Evolutionary conservation across 2,113 vertebrate species (phyloP).

Genomic region (Rhizomys pruinosus): DNA sequence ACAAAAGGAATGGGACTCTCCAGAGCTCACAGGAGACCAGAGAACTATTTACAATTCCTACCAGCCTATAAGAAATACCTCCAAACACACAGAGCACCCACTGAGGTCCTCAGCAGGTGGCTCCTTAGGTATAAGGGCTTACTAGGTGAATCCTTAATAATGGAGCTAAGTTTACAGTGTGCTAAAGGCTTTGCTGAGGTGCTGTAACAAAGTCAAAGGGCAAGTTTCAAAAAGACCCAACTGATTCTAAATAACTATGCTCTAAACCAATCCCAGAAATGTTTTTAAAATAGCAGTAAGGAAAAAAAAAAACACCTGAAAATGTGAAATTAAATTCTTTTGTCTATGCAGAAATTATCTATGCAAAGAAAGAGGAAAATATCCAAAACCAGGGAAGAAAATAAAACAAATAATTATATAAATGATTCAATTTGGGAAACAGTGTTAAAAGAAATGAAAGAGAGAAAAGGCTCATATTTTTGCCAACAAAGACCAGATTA

Average conservation of each 20-base stretch:
- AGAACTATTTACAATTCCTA: neutral
- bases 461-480: neutral
- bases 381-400: neutral
- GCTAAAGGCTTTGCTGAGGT: neutral
- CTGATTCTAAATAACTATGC: neutral
- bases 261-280: neutral
- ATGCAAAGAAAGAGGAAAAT: neutral
- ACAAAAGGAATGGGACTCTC: neutral
- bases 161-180: neutral
- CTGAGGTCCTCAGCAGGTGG: neutral
- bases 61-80: neutral
- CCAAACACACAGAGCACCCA: neutral
- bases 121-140: no score
- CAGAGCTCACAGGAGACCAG: neutral
- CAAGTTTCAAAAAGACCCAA: neutral
- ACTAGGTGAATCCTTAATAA: neutral
- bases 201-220: neutral
- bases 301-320: neutral
- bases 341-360: neutral
- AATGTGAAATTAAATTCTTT: conserved; percentile 14
- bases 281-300: conserved; percentile 7
- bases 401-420: neutral
- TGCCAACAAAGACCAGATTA: neutral
- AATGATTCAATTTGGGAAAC: neutral
- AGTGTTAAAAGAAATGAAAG: conserved; percentile 1